Evolutionary conservation across 2,797 vertebrate species (phyloP).

Genomic region (Acrocephalus scirpaceus): DNA sequence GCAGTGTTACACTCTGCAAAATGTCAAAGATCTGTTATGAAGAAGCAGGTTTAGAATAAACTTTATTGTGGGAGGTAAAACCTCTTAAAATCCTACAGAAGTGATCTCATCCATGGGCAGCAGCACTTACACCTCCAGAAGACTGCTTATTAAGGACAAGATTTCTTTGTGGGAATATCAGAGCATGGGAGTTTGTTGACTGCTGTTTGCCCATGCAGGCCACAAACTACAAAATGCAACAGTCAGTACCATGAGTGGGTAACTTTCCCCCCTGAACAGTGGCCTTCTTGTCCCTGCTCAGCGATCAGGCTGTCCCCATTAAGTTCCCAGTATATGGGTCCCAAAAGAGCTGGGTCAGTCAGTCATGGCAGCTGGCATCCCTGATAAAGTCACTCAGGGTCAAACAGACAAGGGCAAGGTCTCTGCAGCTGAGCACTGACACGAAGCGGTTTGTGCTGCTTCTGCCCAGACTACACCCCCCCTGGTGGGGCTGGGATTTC

Average conservation of each 20-base stretch:
- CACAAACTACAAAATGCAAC: not conserved
- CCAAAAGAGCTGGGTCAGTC: not conserved
- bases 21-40: not conserved
- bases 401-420: not conserved
- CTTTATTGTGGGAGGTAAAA: not conserved
- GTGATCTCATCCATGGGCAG: not conserved
- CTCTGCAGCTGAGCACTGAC: not conserved
- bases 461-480: not conserved
- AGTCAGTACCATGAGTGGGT: not conserved
- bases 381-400: not conserved
- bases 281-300: not conserved
- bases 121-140: not conserved
- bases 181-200: not conserved
- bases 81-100: not conserved
- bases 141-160: not conserved
- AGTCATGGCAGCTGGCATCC: not conserved
- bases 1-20: not conserved
- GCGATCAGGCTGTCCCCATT: not conserved
- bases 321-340: not conserved
- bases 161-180: not conserved
- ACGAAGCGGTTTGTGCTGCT: accelerated
- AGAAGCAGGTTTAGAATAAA: not conserved
- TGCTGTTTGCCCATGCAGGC: not conserved
- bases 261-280: not conserved
- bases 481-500: not conserved